phyloP scores from a whole-genome alignment of 2,113 vertebrate species.

The Marmota flaviventris region DNA sequence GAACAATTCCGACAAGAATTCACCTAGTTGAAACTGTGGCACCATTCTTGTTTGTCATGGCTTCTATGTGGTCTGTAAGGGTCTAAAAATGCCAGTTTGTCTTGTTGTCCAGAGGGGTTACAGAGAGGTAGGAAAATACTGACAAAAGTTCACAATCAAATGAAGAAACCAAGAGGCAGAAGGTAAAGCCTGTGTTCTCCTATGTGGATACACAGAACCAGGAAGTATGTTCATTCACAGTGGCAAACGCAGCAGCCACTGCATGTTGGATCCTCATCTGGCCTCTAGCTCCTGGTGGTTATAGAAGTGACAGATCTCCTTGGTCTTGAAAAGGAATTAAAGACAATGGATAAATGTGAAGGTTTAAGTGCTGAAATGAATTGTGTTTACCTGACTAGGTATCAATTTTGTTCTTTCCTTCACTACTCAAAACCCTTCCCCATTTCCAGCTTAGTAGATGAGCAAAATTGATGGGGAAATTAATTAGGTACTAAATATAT shows the following conservation, averaged over 20 bases:
- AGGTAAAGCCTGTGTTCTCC: neutral
- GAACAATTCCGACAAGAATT: neutral
- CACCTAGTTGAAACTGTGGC: neutral
- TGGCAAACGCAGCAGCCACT: neutral
- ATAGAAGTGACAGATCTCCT: neutral
- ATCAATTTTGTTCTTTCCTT: neutral
- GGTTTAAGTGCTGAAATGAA: neutral
- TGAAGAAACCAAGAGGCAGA: neutral
- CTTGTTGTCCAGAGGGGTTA: neutral
- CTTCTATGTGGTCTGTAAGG: neutral
- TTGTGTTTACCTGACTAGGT: neutral
- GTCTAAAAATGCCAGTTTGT: neutral
- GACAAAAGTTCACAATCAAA: neutral
- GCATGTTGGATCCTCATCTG: rapidly evolving
- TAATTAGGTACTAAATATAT: neutral
- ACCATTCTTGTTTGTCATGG: neutral
- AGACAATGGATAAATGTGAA: neutral
- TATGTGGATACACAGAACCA: neutral
- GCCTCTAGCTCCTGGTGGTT: rapidly evolving
- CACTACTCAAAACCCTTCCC: rapidly evolving
- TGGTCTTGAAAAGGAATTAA: neutral
- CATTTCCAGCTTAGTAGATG: neutral
- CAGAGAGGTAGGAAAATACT: neutral
- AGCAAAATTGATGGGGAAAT: neutral
- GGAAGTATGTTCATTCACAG: rapidly evolving